These are phyloP conservation scores for Tauraco hartlaubi DNA, from an alignment of 2,797 vertebrate genomes.

Conservation along the genomic window DNA sequence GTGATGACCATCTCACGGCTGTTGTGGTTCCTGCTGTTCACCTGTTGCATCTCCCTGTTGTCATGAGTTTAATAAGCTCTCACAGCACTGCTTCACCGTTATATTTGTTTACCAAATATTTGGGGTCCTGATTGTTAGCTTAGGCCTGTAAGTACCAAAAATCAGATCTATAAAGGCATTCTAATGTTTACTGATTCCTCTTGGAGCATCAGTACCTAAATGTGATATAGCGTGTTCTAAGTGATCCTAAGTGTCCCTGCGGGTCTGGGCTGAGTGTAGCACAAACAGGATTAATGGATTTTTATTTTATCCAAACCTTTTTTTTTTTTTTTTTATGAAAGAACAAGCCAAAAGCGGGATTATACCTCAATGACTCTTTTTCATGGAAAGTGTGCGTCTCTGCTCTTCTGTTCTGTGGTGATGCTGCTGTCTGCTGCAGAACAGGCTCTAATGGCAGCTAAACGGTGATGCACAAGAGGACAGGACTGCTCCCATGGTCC, in stretches of 20 bases:
- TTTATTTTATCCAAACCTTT: background rate
- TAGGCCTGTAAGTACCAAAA: background rate
- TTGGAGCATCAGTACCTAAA: background rate
- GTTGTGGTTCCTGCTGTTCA: background rate
- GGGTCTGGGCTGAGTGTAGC: background rate
- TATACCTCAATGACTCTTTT: background rate
- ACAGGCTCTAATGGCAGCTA: background rate
- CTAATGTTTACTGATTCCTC: background rate
- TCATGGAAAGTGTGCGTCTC: background rate
- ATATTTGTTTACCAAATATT: background rate
- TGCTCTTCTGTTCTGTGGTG: background rate
- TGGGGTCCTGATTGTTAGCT: background rate
- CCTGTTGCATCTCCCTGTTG: background rate
- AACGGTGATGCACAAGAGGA: accelerated
- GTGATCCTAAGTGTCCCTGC: background rate
- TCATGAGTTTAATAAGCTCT: background rate
- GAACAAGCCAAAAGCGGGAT: background rate
- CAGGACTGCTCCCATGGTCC: background rate
- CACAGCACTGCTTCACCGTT: background rate
- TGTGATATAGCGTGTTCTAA: background rate
- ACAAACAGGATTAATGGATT: background rate
- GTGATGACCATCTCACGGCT: background rate
- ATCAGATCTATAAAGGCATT: background rate
- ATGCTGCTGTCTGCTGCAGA: background rate
- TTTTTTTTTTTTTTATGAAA: background rate